Base-by-base conservation (phyloP, 2,888 invertebrate species). In the Marasmarcha lunaedactyla region DNA sequence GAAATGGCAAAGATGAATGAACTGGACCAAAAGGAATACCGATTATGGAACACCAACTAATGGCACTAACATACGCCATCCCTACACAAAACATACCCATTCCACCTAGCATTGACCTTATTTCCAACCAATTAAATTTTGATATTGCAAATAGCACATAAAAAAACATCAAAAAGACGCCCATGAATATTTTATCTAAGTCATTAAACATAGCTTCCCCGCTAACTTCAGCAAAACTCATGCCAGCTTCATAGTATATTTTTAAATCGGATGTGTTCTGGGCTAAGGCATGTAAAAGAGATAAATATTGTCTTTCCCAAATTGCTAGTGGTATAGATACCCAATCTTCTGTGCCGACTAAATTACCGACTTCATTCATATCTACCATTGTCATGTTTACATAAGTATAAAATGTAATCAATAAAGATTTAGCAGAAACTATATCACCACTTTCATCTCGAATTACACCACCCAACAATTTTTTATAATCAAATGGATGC, bases 11-110 rank as follows among this genome's bases (percentile, higher is more conserved):
- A 10, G 93, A 90, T 7, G 91, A 89, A 63, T 94, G 93, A 1
- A 94, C 89, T 0, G 93, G 93, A 1, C 93, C 92, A 63, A 91
- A 93, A 20, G 90, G 86, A 26, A 93, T 79, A 5, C 90, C 89
- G 41, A 90, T 59, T 6, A 88, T 61, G 1, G 92, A 90, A 56
- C 92, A 92, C 57, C 92, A 63, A 38, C 92, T 90, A 40, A 90
- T 86, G 1, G 91, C 87, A 25, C 89, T 86, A 1, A 89, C 61
- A 54, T 93, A 90, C 1, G 93, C 89, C 79, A 92, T 86, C 5
- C 87, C 90, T 26, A 93, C 89, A 54, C 89, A 88, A 11, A 90
- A 55, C 37, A 94, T 71, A 25, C 93, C 93, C 26, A 89, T 79
- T 49, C 86, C 71, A 4, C 90, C 89, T 41, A 93, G 69, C 44